Conservation (phyloP, 2,113 vertebrate genomes). For the Zosterops lateralis region DNA sequence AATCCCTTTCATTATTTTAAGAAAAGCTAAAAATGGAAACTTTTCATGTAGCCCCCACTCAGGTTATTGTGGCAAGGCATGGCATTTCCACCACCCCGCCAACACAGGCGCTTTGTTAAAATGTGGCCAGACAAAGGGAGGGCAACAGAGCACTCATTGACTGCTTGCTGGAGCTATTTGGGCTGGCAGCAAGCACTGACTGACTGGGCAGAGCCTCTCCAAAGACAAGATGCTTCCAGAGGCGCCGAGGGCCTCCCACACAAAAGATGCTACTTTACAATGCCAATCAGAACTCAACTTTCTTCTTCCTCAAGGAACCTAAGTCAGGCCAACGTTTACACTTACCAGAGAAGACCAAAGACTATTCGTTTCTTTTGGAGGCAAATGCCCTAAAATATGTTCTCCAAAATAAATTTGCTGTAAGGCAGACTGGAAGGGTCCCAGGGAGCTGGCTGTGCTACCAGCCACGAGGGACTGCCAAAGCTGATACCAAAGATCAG, state of each 20-base stretch:
- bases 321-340: not conserved
- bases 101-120: not conserved
- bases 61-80: not conserved
- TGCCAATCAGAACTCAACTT: not conserved
- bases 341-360: not conserved
- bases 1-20: not conserved
- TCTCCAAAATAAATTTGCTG: not conserved
- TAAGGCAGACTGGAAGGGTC: not conserved
- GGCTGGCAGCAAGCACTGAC: not conserved
- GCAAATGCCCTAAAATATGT: not conserved
- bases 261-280: not conserved
- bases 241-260: not conserved
- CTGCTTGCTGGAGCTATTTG: not conserved
- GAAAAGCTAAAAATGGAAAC: slow-evolving; percentile 19
- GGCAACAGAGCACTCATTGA: not conserved
- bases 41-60: not conserved
- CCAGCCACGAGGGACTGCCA: not conserved
- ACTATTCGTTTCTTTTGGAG: not conserved
- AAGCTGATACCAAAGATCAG: not conserved
- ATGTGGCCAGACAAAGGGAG: not conserved
- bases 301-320: not conserved
- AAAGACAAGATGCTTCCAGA: not conserved
- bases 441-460: not conserved
- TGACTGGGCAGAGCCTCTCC: not conserved
- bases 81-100: not conserved